Percentiles rank a stretch among this genome's conserved stretches.
Evolutionary conservation across 1,140 invertebrate genomes (phyloP).

Genomic region (Agraylea sexmaculata): DNA sequence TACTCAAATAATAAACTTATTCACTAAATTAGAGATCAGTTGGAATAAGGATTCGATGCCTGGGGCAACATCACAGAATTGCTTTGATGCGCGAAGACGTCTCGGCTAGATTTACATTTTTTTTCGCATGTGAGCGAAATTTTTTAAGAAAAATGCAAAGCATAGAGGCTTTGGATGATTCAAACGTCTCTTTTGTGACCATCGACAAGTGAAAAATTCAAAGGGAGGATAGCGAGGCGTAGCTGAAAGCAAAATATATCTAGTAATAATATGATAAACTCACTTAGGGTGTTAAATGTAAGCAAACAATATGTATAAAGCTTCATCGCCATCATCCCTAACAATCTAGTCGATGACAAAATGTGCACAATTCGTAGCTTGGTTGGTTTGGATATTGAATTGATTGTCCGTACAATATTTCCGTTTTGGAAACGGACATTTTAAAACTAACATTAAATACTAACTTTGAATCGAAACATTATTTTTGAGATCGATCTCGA

Average conservation of each 20-base stretch:
- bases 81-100: slow-evolving; percentile 22
- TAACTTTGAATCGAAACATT: neutral
- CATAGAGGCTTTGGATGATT: neutral
- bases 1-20: slow-evolving; percentile 10
- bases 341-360: too few relatives aligned
- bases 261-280: too few relatives aligned
- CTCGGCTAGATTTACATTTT: slow-evolving; percentile 1
- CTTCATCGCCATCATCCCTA: too few relatives aligned
- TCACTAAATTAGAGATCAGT: slow-evolving; percentile 21
- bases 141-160: neutral
- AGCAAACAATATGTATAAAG: too few relatives aligned
- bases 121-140: neutral
- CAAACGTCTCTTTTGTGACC: neutral
- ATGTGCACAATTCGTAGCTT: too few relatives aligned
- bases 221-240: neutral
- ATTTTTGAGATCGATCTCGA: too few relatives aligned
- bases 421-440: neutral
- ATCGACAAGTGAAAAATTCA: neutral
- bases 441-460: neutral
- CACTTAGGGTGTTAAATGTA: too few relatives aligned
- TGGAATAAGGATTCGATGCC: slow-evolving; percentile 20
- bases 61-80: slow-evolving; percentile 21
- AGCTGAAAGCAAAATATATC: neutral
- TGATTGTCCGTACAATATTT: too few relatives aligned
- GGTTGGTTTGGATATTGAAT: too few relatives aligned